Conservation (phyloP, 2,113 vertebrate genomes). For the Hassar affinis region DNA sequence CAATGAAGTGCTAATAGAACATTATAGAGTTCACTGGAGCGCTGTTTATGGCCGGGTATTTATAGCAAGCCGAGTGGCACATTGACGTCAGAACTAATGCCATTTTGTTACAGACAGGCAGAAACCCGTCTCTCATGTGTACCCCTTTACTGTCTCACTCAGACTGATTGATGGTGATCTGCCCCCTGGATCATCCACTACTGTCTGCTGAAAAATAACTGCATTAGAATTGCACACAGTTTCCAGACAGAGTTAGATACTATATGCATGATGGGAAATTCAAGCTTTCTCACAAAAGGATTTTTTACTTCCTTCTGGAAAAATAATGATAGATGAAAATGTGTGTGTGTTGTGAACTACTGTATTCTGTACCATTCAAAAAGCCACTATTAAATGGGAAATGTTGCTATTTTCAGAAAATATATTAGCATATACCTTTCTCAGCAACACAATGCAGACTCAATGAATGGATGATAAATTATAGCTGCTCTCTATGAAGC, state of each 20-base stretch:
- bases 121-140: slow-evolving; percentile 24
- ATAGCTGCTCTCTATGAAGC: neutral
- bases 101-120: slow-evolving; percentile 36
- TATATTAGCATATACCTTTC: neutral
- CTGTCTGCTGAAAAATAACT: slow-evolving; percentile 39
- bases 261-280: neutral
- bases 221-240: neutral
- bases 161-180: slow-evolving; percentile 48
- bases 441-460: neutral
- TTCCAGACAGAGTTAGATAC: slow-evolving; percentile 1
- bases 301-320: slow-evolving; percentile 26
- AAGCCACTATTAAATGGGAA: neutral
- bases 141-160: slow-evolving; percentile 30
- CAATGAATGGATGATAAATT: neutral
- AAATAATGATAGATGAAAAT: slow-evolving; percentile 14
- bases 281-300: slow-evolving; percentile 6
- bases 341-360: slow-evolving; percentile 31
- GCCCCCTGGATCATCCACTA: slow-evolving; percentile 28
- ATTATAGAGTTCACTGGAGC: slow-evolving; percentile 53
- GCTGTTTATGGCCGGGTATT: slow-evolving; percentile 53
- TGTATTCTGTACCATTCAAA: neutral
- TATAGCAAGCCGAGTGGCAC: slow-evolving; percentile 46
- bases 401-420: neutral
- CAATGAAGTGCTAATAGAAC: slow-evolving; percentile 53
- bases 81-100: slow-evolving; percentile 53